Conservation (phyloP, 2,797 vertebrate genomes). For the Neosalanx taihuensis region DNA sequence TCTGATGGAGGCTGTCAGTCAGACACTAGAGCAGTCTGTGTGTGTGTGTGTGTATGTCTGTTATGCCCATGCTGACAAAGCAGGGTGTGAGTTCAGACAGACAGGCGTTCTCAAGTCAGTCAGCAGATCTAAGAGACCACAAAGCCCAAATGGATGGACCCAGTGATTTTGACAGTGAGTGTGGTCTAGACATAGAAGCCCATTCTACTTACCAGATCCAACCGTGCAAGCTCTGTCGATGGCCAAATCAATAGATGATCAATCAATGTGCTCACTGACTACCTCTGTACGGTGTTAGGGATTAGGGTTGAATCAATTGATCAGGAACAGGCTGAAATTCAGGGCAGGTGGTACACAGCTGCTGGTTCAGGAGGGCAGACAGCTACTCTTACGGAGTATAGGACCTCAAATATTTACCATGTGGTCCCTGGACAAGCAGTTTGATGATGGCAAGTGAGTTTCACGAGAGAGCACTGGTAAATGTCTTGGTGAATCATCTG, state of each 20-base stretch:
- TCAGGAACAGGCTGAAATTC: neutral
- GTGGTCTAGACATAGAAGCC: neutral
- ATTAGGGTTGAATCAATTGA: neutral
- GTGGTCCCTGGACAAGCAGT: constrained; percentile 45
- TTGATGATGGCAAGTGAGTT: constrained; percentile 55
- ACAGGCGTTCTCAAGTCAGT: neutral
- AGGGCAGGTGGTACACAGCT: neutral
- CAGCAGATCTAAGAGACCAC: neutral
- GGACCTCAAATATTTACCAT: constrained; percentile 62
- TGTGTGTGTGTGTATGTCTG: constrained; percentile 8
- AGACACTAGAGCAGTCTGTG: constrained; percentile 26
- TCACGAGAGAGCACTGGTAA: constrained; percentile 55
- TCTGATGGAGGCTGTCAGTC: constrained; percentile 21
- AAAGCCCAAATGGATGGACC: neutral
- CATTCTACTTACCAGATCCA: neutral
- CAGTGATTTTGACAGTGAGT: neutral
- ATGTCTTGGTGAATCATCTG: constrained; percentile 64
- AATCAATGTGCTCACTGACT: neutral
- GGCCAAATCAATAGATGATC: neutral
- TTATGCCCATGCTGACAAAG: neutral
- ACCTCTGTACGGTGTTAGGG: neutral
- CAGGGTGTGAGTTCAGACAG: neutral
- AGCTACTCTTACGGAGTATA: constrained; percentile 4
- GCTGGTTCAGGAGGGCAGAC: neutral
- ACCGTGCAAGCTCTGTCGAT: neutral